phyloP scores from a whole-genome alignment of 2,113 vertebrate species.

The Daboia siamensis region DNA sequence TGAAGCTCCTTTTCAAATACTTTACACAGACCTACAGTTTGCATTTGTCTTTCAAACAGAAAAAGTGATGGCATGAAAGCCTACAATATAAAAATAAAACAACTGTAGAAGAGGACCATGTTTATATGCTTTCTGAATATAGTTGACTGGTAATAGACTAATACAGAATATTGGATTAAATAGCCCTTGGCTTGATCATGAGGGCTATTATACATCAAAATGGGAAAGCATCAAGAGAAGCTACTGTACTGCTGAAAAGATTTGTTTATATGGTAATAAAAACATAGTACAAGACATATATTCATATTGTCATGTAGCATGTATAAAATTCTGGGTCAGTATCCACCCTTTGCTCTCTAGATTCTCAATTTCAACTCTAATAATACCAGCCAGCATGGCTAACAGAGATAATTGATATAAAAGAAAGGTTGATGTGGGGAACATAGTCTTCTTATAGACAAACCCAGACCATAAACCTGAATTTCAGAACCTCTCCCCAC shows the following conservation, averaged over 20 bases:
- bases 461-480: background rate
- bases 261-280: background rate
- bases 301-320: background rate
- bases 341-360: background rate
- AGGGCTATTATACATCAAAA: background rate
- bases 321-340: background rate
- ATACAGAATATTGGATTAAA: background rate
- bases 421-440: background rate
- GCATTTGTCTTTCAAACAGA: background rate
- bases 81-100: background rate
- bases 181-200: background rate
- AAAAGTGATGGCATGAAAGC: background rate
- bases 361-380: background rate
- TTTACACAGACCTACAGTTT: background rate
- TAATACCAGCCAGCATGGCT: background rate
- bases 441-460: background rate
- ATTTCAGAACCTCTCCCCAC: background rate
- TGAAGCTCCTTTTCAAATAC: background rate
- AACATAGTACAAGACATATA: background rate
- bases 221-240: background rate
- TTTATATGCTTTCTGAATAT: background rate
- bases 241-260: background rate
- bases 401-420: background rate
- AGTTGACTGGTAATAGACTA: background rate
- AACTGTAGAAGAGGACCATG: background rate